phyloP scores from a whole-genome alignment of 2,797 vertebrate species.

The Simalia tracyae region DNA sequence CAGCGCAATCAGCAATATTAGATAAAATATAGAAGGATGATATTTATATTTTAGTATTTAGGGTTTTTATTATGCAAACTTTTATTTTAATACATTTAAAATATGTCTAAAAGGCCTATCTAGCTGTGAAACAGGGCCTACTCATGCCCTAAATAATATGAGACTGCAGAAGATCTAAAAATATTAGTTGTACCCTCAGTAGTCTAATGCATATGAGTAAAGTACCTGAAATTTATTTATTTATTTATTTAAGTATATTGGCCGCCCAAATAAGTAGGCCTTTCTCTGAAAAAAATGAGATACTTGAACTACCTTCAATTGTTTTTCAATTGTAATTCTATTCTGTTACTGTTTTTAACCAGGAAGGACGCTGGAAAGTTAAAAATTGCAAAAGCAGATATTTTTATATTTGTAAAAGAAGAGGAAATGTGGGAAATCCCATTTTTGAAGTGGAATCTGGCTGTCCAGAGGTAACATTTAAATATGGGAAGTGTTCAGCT shows the following conservation, averaged over 20 bases:
- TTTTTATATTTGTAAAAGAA: slow-evolving; percentile 81
- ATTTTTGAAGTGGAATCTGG: slow-evolving; percentile 72
- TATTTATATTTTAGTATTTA: neutral
- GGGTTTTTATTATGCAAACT: neutral
- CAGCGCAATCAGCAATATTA: neutral
- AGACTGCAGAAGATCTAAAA: neutral
- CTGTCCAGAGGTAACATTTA: slow-evolving; percentile 82
- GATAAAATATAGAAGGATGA: neutral
- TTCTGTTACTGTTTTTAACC: slow-evolving; percentile 6
- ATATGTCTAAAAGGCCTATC: neutral
- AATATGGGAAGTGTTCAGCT: neutral
- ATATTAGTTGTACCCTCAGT: neutral
- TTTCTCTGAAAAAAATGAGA: slow-evolving; percentile 15
- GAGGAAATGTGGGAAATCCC: slow-evolving; percentile 65
- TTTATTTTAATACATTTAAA: neutral
- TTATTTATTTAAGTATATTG: neutral
- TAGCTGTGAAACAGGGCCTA: neutral
- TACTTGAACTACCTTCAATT: neutral
- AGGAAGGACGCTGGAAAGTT: slow-evolving; percentile 85
- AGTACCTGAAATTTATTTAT: neutral
- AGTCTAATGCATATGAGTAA: neutral
- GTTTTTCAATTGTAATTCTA: neutral
- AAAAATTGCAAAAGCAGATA: slow-evolving; percentile 79
- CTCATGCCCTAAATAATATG: neutral
- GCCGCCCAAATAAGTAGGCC: neutral